Evolutionary conservation across 1,140 invertebrate genomes (phyloP), one percentile per base, ranked within the genome.

Genomic region (Odontomachus brunneus): DNA sequence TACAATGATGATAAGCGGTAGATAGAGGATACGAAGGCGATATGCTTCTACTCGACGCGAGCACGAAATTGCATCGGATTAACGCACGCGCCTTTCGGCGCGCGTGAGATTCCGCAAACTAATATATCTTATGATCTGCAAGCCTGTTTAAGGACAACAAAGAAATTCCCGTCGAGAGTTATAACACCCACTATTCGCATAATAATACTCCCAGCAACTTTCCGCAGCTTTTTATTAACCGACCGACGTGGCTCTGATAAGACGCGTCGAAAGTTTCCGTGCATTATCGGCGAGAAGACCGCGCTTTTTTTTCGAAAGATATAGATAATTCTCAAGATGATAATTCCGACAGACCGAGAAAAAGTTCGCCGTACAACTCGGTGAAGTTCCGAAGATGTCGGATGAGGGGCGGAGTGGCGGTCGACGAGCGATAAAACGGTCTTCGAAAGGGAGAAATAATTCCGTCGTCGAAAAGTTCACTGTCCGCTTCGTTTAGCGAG

Each of bases 401-500:
- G 33, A 44, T 11, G 38, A 44, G 59, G 22, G 59, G 14, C 73
- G 38, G 33, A 44, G 38, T 4, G 33, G 24, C 55, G 22, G 73
- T n/a, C 49, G 22, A 53, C 75, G 17, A 55, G 63, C 22, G 67
- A 67, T 69, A 78, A 78, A 67, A 78, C 33, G 63, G 33, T 53
- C 49, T 53, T 78, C 33, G 63, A 78, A 67, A 53, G 49, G 29
- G 33, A 78, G 75, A 67, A 78, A 78, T 78, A 78, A 78, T 78
- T 78, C 62, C 48, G 49, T 44, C 73, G 60, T 65, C 73, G 73
- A 65, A 69, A 69, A 78, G 75, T 78, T 67, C 17, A 29, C 63
- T 55, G 29, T 55, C 29, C 63, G 63, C 75, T 75, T 78, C 60
- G 74, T 66, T 67, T 66, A 67, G 49, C 74, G 62, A 66, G 74